Conservation (phyloP, 2,888 invertebrate species). For the Campoplex nolae region DNA sequence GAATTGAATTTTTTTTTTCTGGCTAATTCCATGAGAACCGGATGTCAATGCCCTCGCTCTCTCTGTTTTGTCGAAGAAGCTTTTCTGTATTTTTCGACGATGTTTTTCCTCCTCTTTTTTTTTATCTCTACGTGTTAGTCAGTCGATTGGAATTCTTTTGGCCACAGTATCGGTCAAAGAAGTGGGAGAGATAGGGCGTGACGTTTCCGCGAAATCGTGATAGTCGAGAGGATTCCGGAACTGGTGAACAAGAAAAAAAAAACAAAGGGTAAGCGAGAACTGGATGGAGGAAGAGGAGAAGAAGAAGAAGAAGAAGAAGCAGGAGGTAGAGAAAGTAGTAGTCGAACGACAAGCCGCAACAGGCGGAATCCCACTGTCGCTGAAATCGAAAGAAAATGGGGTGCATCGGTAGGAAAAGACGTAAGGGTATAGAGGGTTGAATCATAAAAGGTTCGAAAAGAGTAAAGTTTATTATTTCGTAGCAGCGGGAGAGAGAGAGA, state of each 20-base stretch:
- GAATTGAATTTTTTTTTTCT: background rate
- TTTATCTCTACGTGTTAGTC: slow-evolving; percentile 27
- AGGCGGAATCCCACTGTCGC: slow-evolving; percentile 51
- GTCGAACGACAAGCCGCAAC: slow-evolving; percentile 59
- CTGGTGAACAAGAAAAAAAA: slow-evolving; percentile 21
- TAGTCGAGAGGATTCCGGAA: slow-evolving; percentile 61
- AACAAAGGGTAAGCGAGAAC: background rate
- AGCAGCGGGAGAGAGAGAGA: slow-evolving; percentile 19
- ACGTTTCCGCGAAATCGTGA: slow-evolving; percentile 46
- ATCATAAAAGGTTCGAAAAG: slow-evolving; percentile 27
- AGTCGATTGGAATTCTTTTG: slow-evolving; percentile 64
- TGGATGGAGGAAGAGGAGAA: no score
- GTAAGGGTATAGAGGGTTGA: background rate
- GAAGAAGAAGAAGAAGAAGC: background rate
- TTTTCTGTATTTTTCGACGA: slow-evolving; percentile 6
- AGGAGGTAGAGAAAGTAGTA: slow-evolving; percentile 2
- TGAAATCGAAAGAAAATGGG: slow-evolving; percentile 44
- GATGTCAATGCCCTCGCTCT: slow-evolving; percentile 22
- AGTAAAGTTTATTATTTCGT: slow-evolving; percentile 67
- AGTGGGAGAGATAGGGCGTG: slow-evolving; percentile 14
- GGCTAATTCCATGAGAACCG: slow-evolving; percentile 18
- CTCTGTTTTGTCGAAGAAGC: background rate
- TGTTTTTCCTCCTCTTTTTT: slow-evolving; percentile 20
- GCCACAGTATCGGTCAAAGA: slow-evolving; percentile 49
- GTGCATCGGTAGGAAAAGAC: slow-evolving; percentile 17